phyloP scores from a whole-genome alignment of 2,797 vertebrate species.

The Glossophaga mutica region DNA sequence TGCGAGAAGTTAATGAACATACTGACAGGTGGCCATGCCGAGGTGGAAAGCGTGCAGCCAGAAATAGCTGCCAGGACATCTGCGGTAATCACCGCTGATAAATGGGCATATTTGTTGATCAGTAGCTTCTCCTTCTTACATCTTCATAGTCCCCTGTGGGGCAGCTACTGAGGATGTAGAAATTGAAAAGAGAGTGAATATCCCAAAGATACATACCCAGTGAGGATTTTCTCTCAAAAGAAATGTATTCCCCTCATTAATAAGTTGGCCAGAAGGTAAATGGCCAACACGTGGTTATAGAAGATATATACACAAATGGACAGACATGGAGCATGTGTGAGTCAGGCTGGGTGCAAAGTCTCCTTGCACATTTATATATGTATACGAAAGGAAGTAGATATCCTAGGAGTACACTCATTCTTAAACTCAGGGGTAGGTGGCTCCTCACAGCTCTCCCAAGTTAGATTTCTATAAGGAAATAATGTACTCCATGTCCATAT shows the following conservation, averaged over 20 bases:
- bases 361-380: not conserved
- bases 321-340: not conserved
- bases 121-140: not conserved
- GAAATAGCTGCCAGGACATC: not conserved
- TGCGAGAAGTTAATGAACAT: not conserved
- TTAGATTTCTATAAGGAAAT: not conserved
- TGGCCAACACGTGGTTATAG: not conserved
- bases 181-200: not conserved
- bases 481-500: not conserved
- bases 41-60: accelerated
- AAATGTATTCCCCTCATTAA: not conserved
- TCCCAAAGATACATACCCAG: not conserved
- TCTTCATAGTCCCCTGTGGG: not conserved
- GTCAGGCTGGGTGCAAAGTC: not conserved
- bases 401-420: not conserved
- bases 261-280: not conserved
- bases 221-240: not conserved
- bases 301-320: not conserved
- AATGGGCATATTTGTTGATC: not conserved
- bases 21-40: not conserved
- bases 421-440: not conserved
- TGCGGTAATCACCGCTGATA: no score
- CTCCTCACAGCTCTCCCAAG: not conserved
- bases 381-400: not conserved
- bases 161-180: not conserved